These are phyloP conservation scores for Uromys caudimaculatus DNA, from an alignment of 2,797 vertebrate genomes.

Conservation along the genomic window DNA sequence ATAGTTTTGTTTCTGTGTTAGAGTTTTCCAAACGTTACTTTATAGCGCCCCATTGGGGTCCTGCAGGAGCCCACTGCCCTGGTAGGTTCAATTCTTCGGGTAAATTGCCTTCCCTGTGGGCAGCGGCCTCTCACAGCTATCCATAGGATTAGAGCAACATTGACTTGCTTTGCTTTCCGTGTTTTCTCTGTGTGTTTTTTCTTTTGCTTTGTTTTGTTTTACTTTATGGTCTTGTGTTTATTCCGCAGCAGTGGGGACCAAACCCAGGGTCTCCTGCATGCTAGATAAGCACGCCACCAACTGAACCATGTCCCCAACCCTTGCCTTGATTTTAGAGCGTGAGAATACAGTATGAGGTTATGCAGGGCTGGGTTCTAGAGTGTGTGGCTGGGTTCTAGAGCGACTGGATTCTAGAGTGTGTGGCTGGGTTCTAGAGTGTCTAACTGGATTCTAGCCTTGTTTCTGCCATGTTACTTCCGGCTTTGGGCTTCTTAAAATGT, in stretches of 20 bases:
- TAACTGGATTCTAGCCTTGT: background rate
- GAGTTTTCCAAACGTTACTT: background rate
- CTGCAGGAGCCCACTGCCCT: background rate
- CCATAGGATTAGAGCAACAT: background rate
- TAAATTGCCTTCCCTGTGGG: background rate
- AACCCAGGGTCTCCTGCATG: background rate
- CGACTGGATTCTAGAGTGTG: background rate
- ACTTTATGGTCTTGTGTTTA: background rate
- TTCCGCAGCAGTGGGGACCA: background rate
- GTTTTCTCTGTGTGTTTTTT: background rate
- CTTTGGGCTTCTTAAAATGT: background rate
- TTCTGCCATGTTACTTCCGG: background rate
- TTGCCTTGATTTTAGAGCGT: background rate
- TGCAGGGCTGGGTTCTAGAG: background rate
- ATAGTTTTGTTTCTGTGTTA: background rate
- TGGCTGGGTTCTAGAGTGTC: background rate
- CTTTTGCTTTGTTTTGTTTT: background rate
- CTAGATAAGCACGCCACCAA: background rate
- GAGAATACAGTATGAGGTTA: background rate
- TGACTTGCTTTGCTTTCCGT: background rate
- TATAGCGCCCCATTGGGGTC: background rate
- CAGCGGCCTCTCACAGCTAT: background rate
- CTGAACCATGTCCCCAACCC: background rate
- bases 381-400: background rate
- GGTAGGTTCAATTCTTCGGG: too few relatives aligned